Conservation (phyloP, 2,797 vertebrate species). For the Tangara arthus region DNA sequence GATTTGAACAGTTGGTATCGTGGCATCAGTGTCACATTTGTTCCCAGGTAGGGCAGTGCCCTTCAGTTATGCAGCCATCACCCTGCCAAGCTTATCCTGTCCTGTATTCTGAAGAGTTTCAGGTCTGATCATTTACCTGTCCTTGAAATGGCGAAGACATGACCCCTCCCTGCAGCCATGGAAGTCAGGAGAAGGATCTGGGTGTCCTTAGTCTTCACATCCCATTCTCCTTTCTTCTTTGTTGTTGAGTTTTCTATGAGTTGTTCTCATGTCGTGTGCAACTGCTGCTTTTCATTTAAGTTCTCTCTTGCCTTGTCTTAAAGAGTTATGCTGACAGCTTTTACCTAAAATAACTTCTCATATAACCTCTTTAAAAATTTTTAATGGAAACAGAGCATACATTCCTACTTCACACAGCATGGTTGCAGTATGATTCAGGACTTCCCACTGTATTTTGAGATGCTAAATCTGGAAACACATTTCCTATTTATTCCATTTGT, state of each 20-base stretch:
- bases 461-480: background rate
- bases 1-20: background rate
- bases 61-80: background rate
- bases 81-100: background rate
- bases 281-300: background rate
- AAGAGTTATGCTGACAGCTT: background rate
- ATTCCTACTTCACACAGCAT: background rate
- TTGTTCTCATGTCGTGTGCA: background rate
- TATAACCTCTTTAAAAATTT: background rate
- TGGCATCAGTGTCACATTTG: background rate
- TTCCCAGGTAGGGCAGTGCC: background rate
- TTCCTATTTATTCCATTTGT: constrained; percentile 33
- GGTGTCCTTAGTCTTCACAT: background rate
- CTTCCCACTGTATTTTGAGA: constrained; percentile 32
- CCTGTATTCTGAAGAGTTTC: background rate
- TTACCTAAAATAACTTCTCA: background rate
- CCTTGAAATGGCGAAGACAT: background rate
- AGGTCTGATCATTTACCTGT: background rate
- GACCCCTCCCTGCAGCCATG: background rate
- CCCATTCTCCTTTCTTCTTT: background rate
- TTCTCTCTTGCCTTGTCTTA: background rate
- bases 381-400: background rate
- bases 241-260: background rate
- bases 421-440: background rate
- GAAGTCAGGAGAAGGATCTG: background rate